A percentile compares a stretch with the other conserved stretches of the same genome.
These are phyloP conservation scores for Papilio polytes DNA, from an alignment of 1,140 invertebrate genomes.

Conservation along the genomic window DNA sequence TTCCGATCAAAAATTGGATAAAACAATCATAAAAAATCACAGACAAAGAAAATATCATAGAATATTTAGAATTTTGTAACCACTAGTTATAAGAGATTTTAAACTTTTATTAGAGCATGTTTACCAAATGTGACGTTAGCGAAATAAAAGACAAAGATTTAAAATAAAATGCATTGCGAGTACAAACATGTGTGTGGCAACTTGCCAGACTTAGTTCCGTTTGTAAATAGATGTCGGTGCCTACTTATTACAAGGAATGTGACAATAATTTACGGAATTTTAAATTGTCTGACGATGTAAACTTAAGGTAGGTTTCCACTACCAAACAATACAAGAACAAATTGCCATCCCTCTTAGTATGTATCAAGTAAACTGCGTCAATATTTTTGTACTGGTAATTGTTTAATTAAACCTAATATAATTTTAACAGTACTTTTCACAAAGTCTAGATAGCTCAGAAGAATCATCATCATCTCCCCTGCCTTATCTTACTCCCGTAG, in stretches of 20 bases:
- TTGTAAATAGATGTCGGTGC: slow-evolving; percentile 13
- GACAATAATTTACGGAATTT: neutral
- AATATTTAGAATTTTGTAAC: too few species aligned
- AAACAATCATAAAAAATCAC: too few species aligned
- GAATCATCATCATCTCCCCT: too few species aligned
- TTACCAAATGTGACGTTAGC: neutral
- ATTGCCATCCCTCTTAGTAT: neutral
- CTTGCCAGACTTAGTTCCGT: neutral
- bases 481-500: too few species aligned
- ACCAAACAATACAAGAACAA: neutral
- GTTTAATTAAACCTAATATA: too few species aligned
- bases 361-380: neutral
- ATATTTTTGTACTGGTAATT: neutral
- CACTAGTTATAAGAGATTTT: neutral
- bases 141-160: neutral
- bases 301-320: neutral
- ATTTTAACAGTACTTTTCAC: too few species aligned
- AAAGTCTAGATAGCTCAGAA: too few species aligned
- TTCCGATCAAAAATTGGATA: too few species aligned
- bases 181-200: neutral
- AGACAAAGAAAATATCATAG: too few species aligned
- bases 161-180: slow-evolving; percentile 10
- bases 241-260: neutral
- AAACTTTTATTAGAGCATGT: neutral
- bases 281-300: neutral